phyloP scores from a whole-genome alignment of 2,113 vertebrate genomes.

The Donacobius atricapilla region DNA sequence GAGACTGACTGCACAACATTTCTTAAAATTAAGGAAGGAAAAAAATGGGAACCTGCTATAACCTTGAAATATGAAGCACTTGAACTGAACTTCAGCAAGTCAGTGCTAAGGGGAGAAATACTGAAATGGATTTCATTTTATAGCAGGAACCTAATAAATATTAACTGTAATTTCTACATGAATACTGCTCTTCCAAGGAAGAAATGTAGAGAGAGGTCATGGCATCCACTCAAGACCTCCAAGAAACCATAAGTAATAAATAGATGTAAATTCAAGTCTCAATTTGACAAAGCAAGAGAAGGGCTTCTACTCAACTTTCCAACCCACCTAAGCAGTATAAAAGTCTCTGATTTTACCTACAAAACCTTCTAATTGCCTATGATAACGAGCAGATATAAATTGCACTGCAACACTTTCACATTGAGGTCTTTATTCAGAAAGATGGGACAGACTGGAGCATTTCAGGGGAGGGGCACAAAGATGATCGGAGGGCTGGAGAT shows the following conservation, averaged over 20 bases:
- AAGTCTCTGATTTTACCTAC: not conserved
- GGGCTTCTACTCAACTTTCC: not conserved
- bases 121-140: not conserved
- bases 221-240: not conserved
- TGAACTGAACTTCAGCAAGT: not conserved
- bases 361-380: not conserved
- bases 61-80: not conserved
- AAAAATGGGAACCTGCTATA: not conserved
- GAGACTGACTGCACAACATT: not conserved
- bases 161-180: not conserved
- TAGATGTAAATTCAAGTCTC: not conserved
- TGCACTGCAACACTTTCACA: not conserved
- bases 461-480: not conserved
- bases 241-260: not conserved
- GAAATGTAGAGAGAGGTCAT: not conserved
- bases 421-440: not conserved
- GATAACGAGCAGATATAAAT: not conserved
- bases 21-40: not conserved
- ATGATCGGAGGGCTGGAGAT: not conserved
- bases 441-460: not conserved
- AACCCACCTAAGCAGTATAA: accelerated
- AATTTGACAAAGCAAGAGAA: not conserved
- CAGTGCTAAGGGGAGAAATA: not conserved
- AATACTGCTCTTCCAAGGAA: not conserved
- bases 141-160: not conserved